phyloP scores from a whole-genome alignment of 1,140 invertebrate genomes.

The Brachionus plicatilis region DNA sequence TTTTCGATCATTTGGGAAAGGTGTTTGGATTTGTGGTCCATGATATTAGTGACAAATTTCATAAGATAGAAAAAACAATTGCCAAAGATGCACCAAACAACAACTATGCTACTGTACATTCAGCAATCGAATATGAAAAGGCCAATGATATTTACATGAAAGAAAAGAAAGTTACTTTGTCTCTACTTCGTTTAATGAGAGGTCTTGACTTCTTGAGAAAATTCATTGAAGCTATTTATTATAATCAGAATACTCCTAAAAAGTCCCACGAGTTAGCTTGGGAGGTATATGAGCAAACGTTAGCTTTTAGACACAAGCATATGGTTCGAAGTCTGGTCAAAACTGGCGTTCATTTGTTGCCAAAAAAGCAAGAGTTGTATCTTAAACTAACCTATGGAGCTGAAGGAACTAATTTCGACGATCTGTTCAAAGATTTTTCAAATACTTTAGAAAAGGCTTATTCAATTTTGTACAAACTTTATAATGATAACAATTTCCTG shows the following conservation, averaged over 20 bases:
- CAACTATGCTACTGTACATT: constrained; percentile 10
- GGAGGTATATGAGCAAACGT: constrained; percentile 20
- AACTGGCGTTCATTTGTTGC: constrained; percentile 29
- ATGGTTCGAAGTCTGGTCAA: constrained; percentile 9
- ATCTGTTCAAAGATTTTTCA: background rate
- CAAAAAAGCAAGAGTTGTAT: constrained; percentile 17
- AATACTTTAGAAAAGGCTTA: constrained; percentile 5
- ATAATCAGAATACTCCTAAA: constrained; percentile 10
- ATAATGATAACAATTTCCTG: constrained; percentile 23
- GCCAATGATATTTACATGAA: background rate
- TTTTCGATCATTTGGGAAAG: constrained; percentile 36
- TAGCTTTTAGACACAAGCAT: constrained; percentile 19
- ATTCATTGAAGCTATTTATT: constrained; percentile 2
- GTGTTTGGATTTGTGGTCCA: constrained; percentile 6
- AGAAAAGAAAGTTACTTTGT: constrained; percentile 2
- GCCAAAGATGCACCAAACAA: background rate
- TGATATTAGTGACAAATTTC: constrained; percentile 35
- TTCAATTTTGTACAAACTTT: constrained; percentile 18
- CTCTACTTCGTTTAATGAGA: constrained; percentile 16
- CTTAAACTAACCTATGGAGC: background rate
- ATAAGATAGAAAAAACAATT: constrained; percentile 33
- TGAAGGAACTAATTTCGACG: background rate
- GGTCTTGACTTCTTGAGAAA: constrained; percentile 36
- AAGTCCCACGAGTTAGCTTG: constrained; percentile 14
- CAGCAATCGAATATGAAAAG: constrained; percentile 19